Conservation (phyloP, 1,140 invertebrate species). For the Parasteatoda tepidariorum region DNA sequence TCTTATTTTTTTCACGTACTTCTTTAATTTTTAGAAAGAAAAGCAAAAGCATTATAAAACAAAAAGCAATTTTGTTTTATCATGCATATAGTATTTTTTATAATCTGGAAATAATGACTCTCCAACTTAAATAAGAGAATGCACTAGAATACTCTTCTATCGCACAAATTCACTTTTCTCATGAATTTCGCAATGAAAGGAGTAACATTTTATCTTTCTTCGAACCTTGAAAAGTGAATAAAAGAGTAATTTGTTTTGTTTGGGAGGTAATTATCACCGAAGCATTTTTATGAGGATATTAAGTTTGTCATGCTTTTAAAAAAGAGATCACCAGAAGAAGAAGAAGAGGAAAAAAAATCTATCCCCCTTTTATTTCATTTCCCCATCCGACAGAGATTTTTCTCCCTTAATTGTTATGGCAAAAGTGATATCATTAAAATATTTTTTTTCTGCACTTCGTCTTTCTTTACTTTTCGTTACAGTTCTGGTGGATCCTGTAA, state of each 20-base stretch:
- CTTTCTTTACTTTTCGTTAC: no score
- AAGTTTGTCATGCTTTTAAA: slow-evolving; percentile 14
- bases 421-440: slow-evolving; percentile 45
- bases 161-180: no score
- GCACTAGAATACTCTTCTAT: neutral
- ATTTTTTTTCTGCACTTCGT: slow-evolving; percentile 19
- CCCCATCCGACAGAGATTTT: neutral
- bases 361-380: slow-evolving; percentile 8
- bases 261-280: slow-evolving; percentile 47
- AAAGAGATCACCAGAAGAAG: neutral
- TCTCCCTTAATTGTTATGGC: slow-evolving; percentile 39
- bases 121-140: no score
- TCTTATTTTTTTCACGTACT: no score
- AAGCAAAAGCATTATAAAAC: no score
- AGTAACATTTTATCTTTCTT: slow-evolving; percentile 40
- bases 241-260: slow-evolving; percentile 58
- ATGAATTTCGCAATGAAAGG: no score
- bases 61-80: no score
- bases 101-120: no score
- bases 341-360: neutral
- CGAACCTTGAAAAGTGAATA: slow-evolving; percentile 52
- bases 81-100: no score
- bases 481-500: no score
- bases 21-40: no score
- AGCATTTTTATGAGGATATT: slow-evolving; percentile 54